Evolutionary conservation across 2,888 invertebrate genomes (phyloP), one percentile per base, ranked within the genome.

Genomic region (Agrochola litura): DNA sequence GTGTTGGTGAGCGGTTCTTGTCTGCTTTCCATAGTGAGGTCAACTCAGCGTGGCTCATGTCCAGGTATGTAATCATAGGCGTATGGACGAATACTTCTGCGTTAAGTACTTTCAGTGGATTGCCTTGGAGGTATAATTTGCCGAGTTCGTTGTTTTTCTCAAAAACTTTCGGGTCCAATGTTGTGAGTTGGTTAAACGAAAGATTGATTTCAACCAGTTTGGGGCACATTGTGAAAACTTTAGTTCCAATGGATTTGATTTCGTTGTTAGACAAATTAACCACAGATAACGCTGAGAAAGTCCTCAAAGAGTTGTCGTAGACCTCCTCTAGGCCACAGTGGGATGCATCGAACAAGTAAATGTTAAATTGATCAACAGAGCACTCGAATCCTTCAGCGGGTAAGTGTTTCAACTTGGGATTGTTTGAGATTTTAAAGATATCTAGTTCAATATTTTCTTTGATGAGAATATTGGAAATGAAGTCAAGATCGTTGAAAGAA

Each of bases 291-390:
- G 97, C 97, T 2, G 98, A 97, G 97, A 98, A 98, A 4, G 98
- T 97, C 85, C 97, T 97, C 90, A 98, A 97, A 0, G 98, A 97
- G 84, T 97, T 97, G 84, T 97, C 97, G 65, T 97, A 97, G 74
- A 98, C 95, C 79, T 97, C 97, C 69, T 97, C 97, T 37, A 98
- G 96, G 16, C 97, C 98, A 91, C 98, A 98, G 91, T 98, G 97
- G 6, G 98, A 97, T 37, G 98, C 97, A 86, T 98, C 98, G 89
- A 98, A 97, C 64, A 97, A 96, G 91, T 97, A 97, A 79, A 98
- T 97, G 83, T 97, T 97, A 89, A 97, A 97, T 89, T 97, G 96
- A 74, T 97, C 97, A 58, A 97, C 97, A 49, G 96, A 96, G 85
- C 97, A 97, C 84, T 97, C 97, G 92, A 98, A 98, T 61, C 98